Evolutionary conservation across 1,140 invertebrate species (phyloP).

Genomic region (Uloborus diversus): DNA sequence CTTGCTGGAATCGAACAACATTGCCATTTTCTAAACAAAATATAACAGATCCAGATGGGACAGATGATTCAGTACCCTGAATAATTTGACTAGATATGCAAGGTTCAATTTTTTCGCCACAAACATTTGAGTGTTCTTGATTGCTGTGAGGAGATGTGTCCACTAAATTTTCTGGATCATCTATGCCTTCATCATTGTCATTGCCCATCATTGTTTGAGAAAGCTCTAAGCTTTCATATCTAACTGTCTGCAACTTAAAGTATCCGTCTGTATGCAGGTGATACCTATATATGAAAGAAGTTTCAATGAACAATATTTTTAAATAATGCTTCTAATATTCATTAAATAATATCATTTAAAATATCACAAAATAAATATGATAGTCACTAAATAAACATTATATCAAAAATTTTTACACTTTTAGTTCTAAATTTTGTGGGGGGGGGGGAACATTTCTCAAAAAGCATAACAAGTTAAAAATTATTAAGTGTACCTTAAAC

Average conservation of each 20-base stretch:
- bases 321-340: too few species aligned
- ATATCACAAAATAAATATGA: background rate
- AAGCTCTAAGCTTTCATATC: conserved; percentile 81
- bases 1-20: background rate
- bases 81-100: too few species aligned
- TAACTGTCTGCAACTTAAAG: conserved; percentile 77
- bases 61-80: background rate
- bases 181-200: conserved; percentile 14
- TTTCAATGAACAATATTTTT: background rate
- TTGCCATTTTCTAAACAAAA: background rate
- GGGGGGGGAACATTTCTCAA: too few species aligned
- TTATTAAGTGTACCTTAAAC: background rate
- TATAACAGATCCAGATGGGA: background rate
- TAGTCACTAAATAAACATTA: background rate
- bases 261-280: conserved; percentile 74
- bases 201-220: conserved; percentile 71
- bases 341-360: too few species aligned
- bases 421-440: background rate
- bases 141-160: background rate
- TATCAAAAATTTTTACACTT: too few species aligned
- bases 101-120: background rate
- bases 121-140: background rate
- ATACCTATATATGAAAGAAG: conserved; percentile 28
- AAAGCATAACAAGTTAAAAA: too few species aligned
- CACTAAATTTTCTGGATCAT: conserved; percentile 5